Evolutionary conservation across 1,140 invertebrate genomes (phyloP).

Genomic region (Drosophila triauraria): DNA sequence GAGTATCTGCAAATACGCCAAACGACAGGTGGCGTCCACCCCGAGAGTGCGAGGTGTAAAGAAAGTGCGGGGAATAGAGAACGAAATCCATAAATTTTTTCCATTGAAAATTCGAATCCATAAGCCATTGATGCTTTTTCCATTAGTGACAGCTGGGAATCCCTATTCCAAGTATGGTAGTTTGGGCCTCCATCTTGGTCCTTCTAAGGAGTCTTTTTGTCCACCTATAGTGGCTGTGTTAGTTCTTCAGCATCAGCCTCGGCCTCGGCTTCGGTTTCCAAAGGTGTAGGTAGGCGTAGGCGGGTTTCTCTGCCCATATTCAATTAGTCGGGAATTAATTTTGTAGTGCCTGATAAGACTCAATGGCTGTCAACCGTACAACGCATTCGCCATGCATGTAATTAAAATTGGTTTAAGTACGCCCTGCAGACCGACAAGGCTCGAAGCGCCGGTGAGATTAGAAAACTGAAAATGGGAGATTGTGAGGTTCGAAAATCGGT

Average conservation of each 20-base stretch:
- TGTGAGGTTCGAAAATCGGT: background rate
- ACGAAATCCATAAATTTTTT: constrained; percentile 78
- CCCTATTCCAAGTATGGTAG: constrained; percentile 27
- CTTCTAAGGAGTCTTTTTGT: constrained; percentile 4
- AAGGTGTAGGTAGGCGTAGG: background rate
- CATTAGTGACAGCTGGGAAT: constrained; percentile 65
- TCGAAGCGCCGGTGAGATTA: constrained; percentile 21
- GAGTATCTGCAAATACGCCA: constrained; percentile 53
- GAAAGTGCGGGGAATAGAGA: constrained; percentile 33
- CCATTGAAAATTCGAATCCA: constrained; percentile 60
- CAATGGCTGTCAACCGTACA: background rate
- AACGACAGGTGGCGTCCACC: constrained; percentile 40
- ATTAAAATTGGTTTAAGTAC: constrained; percentile 76
- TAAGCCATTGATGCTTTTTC: constrained; percentile 82
- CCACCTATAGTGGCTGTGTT: background rate
- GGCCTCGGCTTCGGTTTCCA: constrained; percentile 34
- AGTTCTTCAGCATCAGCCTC: constrained; percentile 21
- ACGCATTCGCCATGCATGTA: constrained; percentile 71
- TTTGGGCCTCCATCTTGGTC: constrained; percentile 11
- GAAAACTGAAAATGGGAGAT: constrained; percentile 15
- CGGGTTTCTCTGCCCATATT: constrained; percentile 44
- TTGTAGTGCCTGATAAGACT: constrained; percentile 59
- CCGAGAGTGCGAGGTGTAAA: background rate
- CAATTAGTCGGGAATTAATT: constrained; percentile 70
- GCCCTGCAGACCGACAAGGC: constrained; percentile 29